These are phyloP conservation scores for Sturnus vulgaris DNA, from an alignment of 2,113 vertebrate genomes.

Conservation along the genomic window DNA sequence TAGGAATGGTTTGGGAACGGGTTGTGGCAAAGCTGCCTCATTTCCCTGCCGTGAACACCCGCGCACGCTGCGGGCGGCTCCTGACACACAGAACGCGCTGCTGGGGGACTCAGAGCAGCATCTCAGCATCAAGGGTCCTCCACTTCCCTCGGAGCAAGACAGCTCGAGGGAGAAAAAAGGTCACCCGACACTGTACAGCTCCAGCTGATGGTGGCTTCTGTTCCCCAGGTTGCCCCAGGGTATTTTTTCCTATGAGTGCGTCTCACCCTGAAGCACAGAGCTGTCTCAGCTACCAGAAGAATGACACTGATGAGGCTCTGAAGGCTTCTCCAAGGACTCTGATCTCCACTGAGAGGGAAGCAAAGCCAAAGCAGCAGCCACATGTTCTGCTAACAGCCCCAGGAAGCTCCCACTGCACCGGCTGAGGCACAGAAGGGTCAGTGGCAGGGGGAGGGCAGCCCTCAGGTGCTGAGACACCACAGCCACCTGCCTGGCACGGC, in stretches of 20 bases:
- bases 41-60: background rate
- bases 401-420: background rate
- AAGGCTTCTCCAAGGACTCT: background rate
- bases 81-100: background rate
- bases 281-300: background rate
- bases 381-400: accelerated
- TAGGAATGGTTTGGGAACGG: background rate
- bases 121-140: background rate
- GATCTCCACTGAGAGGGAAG: background rate
- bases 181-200: background rate
- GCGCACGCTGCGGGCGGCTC: background rate
- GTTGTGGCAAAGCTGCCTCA: background rate
- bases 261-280: background rate
- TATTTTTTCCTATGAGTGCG: background rate
- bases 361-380: background rate
- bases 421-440: background rate
- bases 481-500: background rate
- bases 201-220: background rate
- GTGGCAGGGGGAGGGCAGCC: background rate
- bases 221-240: background rate
- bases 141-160: background rate
- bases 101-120: background rate
- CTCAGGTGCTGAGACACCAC: background rate
- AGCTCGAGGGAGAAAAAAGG: background rate
- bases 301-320: background rate